Evolutionary conservation across 2,113 vertebrate genomes (phyloP).

Genomic region (rat (Rattus norvegicus)): GRCr8 NC_086036.1:44109001-44109500

Average conservation of each 20-base stretch:
- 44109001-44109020: not conserved
- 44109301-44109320: not conserved
- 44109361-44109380: slow-evolving; percentile 24
- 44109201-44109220: not conserved
- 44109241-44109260: not conserved
- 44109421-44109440: not conserved
- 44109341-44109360: not conserved
- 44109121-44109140: not conserved
- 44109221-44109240: not conserved
- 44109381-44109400: not conserved
- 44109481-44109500: not conserved
- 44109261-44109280: not conserved
- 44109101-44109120: not conserved
- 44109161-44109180: not conserved
- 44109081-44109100: not conserved
- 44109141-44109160: not conserved
- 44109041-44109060: not conserved
- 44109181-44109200: not conserved
- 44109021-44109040: not conserved
- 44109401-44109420: not conserved
- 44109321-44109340: not conserved
- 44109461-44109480: not conserved
- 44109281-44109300: not conserved
- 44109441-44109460: not conserved
- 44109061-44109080: not conserved